Evolutionary conservation across 2,113 vertebrate genomes (phyloP).

Genomic region (Dendropsophus ebraccatus): DNA sequence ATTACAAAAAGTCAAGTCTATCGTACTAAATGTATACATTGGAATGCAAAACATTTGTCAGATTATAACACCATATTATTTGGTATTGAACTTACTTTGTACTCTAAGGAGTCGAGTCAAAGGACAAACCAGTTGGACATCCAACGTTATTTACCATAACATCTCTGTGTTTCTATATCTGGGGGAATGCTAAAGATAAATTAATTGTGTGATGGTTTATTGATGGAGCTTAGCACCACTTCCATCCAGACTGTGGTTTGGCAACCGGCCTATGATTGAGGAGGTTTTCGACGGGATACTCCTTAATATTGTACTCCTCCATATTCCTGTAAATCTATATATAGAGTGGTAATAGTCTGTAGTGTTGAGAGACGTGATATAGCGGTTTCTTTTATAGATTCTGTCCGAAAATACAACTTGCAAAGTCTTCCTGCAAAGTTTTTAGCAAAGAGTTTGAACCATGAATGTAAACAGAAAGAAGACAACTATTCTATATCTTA

Average conservation of each 20-base stretch:
- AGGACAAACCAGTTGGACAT: slow-evolving; percentile 16
- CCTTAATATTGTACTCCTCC: slow-evolving; percentile 22
- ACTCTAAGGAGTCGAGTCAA: not conserved
- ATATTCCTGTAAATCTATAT: slow-evolving; percentile 52
- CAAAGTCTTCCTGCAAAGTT: slow-evolving; percentile 28
- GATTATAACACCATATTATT: not conserved
- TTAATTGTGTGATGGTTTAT: slow-evolving; percentile 18
- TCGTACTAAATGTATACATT: not conserved
- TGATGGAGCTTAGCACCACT: slow-evolving; percentile 18
- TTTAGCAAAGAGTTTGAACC: not conserved
- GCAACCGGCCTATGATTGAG: not conserved
- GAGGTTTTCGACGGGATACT: slow-evolving; percentile 32
- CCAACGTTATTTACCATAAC: slow-evolving; percentile 18
- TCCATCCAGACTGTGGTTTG: slow-evolving; percentile 54
- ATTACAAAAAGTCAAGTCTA: not conserved
- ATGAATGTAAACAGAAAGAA: not conserved
- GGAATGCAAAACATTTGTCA: not conserved
- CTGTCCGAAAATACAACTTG: slow-evolving; percentile 19
- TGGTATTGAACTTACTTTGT: not conserved
- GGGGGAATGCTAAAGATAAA: slow-evolving; percentile 3
- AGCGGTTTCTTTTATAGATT: slow-evolving; percentile 42
- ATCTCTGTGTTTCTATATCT: slow-evolving; percentile 1
- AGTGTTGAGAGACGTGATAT: not conserved
- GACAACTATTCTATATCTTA: not conserved
- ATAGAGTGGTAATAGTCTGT: slow-evolving; percentile 24